Conservation (phyloP, 2,113 vertebrate genomes). For the Pseudorhombus dupliciocellatus region DNA sequence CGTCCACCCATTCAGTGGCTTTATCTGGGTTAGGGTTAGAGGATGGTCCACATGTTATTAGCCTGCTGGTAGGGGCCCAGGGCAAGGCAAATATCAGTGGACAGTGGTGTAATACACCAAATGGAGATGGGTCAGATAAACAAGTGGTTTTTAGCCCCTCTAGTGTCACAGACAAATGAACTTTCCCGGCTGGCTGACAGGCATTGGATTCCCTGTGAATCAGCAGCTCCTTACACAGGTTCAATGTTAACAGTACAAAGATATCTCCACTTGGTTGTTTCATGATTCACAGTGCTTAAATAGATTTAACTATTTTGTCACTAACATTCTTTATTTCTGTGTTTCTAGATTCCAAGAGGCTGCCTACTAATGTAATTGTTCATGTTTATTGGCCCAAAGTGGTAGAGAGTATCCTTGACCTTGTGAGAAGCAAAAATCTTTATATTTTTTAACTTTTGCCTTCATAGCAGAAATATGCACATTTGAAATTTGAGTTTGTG, state of each 20-base stretch:
- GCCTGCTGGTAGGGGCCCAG: conserved; percentile 29
- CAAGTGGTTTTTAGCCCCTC: conserved; percentile 38
- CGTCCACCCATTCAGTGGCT: conserved; percentile 25
- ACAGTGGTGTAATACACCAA: conserved; percentile 44
- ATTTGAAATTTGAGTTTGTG: too few species aligned
- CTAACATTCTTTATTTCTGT: too few species aligned
- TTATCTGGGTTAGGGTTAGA: conserved; percentile 37
- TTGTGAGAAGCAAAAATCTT: too few species aligned
- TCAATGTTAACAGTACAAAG: background rate
- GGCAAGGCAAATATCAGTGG: conserved; percentile 49
- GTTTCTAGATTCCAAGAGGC: too few species aligned
- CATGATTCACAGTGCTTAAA: background rate
- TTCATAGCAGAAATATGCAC: too few species aligned
- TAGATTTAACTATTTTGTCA: too few species aligned
- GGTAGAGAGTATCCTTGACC: too few species aligned
- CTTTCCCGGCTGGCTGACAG: conserved; percentile 18
- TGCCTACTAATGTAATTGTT: too few species aligned
- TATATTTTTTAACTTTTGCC: too few species aligned
- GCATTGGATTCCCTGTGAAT: background rate
- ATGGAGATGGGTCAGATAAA: conserved; percentile 53
- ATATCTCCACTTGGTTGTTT: background rate
- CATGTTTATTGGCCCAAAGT: too few species aligned
- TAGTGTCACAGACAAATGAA: conserved; percentile 49
- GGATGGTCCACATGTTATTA: conserved; percentile 46
- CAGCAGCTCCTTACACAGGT: background rate